Evolutionary conservation across 2,888 invertebrate genomes (phyloP).

Genomic region (Drosophila falleni): DNA sequence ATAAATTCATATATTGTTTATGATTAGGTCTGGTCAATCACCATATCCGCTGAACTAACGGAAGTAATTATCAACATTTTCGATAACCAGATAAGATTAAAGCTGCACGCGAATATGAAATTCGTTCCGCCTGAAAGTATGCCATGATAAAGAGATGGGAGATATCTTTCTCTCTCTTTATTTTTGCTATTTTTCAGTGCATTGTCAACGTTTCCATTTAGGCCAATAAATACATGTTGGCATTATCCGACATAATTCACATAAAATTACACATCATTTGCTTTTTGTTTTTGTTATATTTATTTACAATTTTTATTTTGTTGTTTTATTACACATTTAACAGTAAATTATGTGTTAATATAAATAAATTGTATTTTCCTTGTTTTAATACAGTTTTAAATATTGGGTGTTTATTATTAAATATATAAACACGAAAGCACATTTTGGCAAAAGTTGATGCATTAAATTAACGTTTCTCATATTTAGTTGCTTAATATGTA

Average conservation of each 20-base stretch:
- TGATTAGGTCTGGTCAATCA: constrained; percentile 45
- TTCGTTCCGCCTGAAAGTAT: constrained; percentile 43
- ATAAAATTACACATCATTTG: constrained; percentile 12
- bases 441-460: constrained; percentile 64
- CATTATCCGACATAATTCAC: constrained; percentile 21
- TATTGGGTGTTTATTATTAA: constrained; percentile 13
- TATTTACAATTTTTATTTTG: constrained; percentile 50
- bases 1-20: constrained; percentile 56
- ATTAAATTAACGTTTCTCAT: constrained; percentile 47
- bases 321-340: constrained; percentile 44
- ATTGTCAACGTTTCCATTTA: constrained; percentile 21
- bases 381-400: constrained; percentile 31
- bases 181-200: background rate
- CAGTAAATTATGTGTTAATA: constrained; percentile 72
- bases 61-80: constrained; percentile 65
- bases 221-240: constrained; percentile 11
- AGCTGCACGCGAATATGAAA: constrained; percentile 15
- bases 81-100: constrained; percentile 57
- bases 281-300: constrained; percentile 35
- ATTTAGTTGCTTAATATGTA: constrained; percentile 32
- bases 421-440: constrained; percentile 50
- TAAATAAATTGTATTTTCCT: constrained; percentile 60
- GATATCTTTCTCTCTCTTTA: too few relatives aligned
- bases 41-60: constrained; percentile 61
- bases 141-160: background rate